phyloP scores from a whole-genome alignment of 1,140 invertebrate genomes.

The Psix sp. region DNA sequence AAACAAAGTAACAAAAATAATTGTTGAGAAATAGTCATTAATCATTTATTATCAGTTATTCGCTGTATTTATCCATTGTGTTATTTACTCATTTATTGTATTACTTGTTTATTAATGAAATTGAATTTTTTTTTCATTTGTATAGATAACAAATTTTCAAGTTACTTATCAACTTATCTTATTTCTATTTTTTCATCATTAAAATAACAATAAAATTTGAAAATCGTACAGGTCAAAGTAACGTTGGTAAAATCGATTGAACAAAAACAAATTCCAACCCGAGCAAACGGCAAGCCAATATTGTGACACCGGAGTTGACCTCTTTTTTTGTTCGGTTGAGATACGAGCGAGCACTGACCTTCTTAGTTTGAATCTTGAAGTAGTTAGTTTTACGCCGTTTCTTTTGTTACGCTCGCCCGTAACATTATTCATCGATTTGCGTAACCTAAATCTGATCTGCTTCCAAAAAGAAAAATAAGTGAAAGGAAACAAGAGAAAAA shows the following conservation, averaged over 20 bases:
- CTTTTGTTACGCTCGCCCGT: constrained; percentile 16
- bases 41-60: no score
- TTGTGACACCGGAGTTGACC: constrained; percentile 26
- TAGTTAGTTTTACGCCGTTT: constrained; percentile 21
- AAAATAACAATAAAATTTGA: no score
- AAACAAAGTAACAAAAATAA: no score
- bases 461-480: not conserved
- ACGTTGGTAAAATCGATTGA: not conserved
- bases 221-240: no score
- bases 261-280: not conserved
- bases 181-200: no score
- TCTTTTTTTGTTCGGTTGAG: constrained; percentile 14
- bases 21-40: no score
- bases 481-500: constrained; percentile 1
- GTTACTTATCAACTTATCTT: no score
- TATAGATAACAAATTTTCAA: no score
- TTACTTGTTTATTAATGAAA: no score
- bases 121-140: no score
- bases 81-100: no score
- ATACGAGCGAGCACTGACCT: constrained; percentile 21
- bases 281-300: constrained; percentile 9
- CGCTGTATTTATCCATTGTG: no score
- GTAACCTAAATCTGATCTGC: constrained; percentile 9
- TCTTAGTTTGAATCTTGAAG: constrained; percentile 26
- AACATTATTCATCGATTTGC: constrained; percentile 15